Evolutionary conservation across 2,113 vertebrate species (phyloP), one percentile per base, ranked within the genome.

Genomic region (Phodopus roborovskii): DNA sequence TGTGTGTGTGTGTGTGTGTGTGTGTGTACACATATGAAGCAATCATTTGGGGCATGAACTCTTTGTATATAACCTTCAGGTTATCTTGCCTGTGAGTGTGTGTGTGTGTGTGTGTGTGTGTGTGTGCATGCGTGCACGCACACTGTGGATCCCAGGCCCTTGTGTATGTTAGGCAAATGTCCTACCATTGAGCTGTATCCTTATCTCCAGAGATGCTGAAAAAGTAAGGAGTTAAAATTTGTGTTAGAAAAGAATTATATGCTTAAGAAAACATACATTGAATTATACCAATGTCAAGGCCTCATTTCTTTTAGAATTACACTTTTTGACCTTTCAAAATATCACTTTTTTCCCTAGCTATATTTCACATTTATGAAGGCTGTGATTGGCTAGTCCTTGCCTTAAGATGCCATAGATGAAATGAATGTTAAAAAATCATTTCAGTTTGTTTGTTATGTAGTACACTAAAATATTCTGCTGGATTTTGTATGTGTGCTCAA

Each of bases 341-440:
- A 66, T 64, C 5, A 17, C 19, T 88, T 45, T 87, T 19, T 94
- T 92, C 45, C 58, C 60, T 62, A 58, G 86, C 13, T 70, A 0
- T 86, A 95, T 91, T 88, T 68, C 56, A 64, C 9, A 73, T 60
- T 85, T 88, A 77, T 84, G 30, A 93, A 85, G 68, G 6, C 48
- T 64, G 1, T 0, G 42, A 42, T 13, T 60, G 58, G 33, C 19
- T 45, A 84, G 5, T 9, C 36, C 84, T 86, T 91, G 68, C 22
- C 17, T 87, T 88, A 83, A 79, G 50, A 42, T 88, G 64, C 77
- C 75, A 68, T 79, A 84, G 39, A 11, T 97, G 74, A 73, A 64
- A 88, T 26, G 81, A 81, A 16, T 8, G 6, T 77, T 17, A 89
- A 85, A 83, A 90, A 77, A 39, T 28, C 70, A 85, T 39, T 20